Conservation (phyloP, 1,140 invertebrate species). For the Drosophila paulistorum region DNA sequence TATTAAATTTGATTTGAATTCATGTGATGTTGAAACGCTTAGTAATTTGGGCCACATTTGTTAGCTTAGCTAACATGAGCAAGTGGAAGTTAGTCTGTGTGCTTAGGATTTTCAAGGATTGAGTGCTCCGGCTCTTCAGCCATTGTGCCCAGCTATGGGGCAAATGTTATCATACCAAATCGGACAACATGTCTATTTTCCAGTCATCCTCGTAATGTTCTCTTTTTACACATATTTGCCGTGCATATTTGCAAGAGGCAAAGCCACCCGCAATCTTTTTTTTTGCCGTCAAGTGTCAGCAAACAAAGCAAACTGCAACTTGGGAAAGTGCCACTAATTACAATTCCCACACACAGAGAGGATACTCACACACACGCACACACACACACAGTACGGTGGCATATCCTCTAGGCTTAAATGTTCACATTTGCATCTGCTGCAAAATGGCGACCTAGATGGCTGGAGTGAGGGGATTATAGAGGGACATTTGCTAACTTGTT, state of each 20-base stretch:
- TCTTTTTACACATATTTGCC: constrained; percentile 68
- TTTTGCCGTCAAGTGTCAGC: constrained; percentile 63
- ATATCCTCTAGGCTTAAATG: constrained; percentile 6
- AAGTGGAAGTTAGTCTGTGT: neutral
- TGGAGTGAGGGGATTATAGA: neutral
- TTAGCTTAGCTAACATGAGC: too few relatives aligned
- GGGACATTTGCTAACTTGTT: constrained; percentile 27
- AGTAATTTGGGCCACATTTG: neutral
- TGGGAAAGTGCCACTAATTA: constrained; percentile 80
- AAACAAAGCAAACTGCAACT: constrained; percentile 63
- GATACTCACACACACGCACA: constrained; percentile 13
- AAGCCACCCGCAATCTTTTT: constrained; percentile 45
- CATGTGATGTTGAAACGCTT: too few relatives aligned
- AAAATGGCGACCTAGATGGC: constrained; percentile 30
- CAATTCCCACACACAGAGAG: constrained; percentile 62
- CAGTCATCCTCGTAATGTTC: constrained; percentile 30
- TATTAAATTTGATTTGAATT: too few relatives aligned
- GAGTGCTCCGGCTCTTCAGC: neutral
- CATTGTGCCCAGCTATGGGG: neutral
- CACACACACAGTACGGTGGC: neutral
- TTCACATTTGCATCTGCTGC: constrained; percentile 52
- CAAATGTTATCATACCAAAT: neutral
- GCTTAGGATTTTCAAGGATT: neutral
- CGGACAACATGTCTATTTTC: neutral
- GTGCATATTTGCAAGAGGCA: constrained; percentile 45